These are phyloP conservation scores for Drosophila pegasa DNA, from an alignment of 2,888 invertebrate species.

Conservation along the genomic window DNA sequence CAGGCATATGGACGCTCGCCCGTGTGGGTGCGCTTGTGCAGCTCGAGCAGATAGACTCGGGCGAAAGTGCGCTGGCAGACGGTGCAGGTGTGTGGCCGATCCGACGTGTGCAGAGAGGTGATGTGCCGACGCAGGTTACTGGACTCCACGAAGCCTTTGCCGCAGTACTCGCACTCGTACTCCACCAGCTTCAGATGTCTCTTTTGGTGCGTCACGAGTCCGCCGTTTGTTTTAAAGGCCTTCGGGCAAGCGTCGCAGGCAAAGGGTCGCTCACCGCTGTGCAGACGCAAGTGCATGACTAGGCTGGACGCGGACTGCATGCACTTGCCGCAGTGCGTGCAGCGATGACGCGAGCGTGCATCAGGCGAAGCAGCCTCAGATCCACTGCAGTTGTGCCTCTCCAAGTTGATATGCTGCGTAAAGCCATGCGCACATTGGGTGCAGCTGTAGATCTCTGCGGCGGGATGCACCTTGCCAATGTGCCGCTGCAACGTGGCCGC, in stretches of 20 bases:
- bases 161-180: slow-evolving; percentile 74
- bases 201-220: slow-evolving; percentile 75
- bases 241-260: slow-evolving; percentile 78
- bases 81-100: slow-evolving; percentile 81
- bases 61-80: slow-evolving; percentile 79
- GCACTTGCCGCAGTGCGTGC: slow-evolving; percentile 70
- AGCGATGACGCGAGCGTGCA: slow-evolving; percentile 42
- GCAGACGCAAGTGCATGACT: slow-evolving; percentile 76
- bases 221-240: slow-evolving; percentile 81
- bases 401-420: slow-evolving; percentile 38
- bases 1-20: slow-evolving; percentile 83
- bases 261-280: slow-evolving; percentile 82
- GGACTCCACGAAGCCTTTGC: slow-evolving; percentile 77
- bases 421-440: slow-evolving; percentile 60
- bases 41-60: slow-evolving; percentile 84
- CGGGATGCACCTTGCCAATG: slow-evolving; percentile 52
- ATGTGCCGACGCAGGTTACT: slow-evolving; percentile 82
- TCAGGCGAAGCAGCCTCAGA: slow-evolving; percentile 81
- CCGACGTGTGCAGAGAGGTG: slow-evolving; percentile 77
- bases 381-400: slow-evolving; percentile 41
- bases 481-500: slow-evolving; percentile 75
- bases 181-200: slow-evolving; percentile 69
- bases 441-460: slow-evolving; percentile 44
- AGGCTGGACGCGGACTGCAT: slow-evolving; percentile 68
- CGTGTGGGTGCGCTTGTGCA: slow-evolving; percentile 84